Percentiles rank a stretch among this genome's conserved stretches.
Conservation (phyloP, 2,113 vertebrate genomes). For the Hyperopisus bebe region DNA sequence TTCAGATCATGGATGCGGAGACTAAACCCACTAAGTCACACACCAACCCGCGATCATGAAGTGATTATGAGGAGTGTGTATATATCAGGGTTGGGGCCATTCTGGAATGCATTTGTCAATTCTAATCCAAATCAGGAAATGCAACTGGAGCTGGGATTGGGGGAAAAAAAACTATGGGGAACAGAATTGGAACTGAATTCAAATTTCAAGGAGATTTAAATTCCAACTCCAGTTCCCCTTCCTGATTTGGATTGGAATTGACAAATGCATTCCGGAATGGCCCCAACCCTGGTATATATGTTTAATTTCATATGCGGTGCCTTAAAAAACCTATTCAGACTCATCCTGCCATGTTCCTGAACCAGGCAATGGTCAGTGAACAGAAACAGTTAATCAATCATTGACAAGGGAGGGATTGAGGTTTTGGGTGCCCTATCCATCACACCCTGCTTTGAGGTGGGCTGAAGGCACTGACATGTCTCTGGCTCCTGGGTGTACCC, state of each 20-base stretch:
- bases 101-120: no score
- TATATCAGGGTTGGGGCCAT: no score
- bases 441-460: background rate
- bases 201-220: no score
- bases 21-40: background rate
- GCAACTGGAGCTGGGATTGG: no score
- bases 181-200: no score
- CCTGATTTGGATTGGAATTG: no score
- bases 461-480: background rate
- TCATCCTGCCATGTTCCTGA: background rate
- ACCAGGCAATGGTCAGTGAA: background rate
- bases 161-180: no score
- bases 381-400: background rate
- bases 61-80: background rate
- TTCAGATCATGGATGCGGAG: background rate
- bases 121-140: no score
- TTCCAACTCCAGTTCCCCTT: no score
- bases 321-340: background rate
- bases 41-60: background rate
- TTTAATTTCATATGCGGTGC: background rate
- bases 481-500: background rate
- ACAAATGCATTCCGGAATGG: no score
- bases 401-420: background rate
- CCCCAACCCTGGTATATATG: no score
- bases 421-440: background rate